Evolutionary conservation across 2,888 invertebrate genomes (phyloP).

Genomic region (Polietes domitor): DNA sequence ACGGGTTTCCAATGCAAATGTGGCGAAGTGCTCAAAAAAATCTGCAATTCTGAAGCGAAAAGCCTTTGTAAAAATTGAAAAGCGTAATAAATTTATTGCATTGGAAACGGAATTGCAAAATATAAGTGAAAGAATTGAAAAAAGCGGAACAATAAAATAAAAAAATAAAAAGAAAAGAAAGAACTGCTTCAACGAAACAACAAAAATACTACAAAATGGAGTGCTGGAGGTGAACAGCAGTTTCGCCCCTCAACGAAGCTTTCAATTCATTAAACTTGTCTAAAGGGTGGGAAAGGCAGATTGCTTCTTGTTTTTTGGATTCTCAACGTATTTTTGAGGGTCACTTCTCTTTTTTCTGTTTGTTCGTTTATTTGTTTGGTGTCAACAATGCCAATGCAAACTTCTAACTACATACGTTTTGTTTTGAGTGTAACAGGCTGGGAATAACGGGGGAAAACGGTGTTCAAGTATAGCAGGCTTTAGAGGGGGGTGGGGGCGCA

Average conservation of each 20-base stretch:
- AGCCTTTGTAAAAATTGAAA: too few species aligned
- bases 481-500: constrained; percentile 4
- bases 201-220: neutral
- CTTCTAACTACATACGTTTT: constrained; percentile 30
- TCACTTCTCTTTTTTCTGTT: neutral
- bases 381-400: constrained; percentile 44
- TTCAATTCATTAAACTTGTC: constrained; percentile 28
- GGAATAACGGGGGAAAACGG: neutral
- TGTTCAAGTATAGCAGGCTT: neutral
- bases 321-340: neutral
- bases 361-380: constrained; percentile 13
- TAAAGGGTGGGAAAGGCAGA: neutral
- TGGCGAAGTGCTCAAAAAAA: too few species aligned
- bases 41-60: too few species aligned
- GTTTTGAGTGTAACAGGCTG: constrained; percentile 7
- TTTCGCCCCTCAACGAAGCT: too few species aligned
- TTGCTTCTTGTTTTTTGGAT: neutral
- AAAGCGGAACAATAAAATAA: too few species aligned
- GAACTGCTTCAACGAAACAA: too few species aligned
- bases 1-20: too few species aligned
- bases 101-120: too few species aligned
- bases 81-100: too few species aligned
- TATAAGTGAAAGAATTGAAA: too few species aligned
- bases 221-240: too few species aligned
- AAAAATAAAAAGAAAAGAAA: too few species aligned